A percentile compares a stretch with the other conserved stretches of the same genome.
Evolutionary conservation across 92 coral and sea anemone species (phyloP).

Genomic region (Nematostella vectensis): DNA sequence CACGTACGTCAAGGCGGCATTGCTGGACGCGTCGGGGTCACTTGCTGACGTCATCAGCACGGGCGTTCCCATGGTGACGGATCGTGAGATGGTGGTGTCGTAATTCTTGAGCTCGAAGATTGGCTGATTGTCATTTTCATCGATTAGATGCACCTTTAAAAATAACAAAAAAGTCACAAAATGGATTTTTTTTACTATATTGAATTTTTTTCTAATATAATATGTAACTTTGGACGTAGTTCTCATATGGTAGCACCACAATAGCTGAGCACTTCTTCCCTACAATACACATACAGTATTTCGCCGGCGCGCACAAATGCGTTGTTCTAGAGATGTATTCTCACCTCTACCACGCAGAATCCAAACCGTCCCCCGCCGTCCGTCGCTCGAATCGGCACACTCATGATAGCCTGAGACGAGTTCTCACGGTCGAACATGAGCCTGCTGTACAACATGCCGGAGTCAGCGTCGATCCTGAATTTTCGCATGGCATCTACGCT

Average conservation of each 20-base stretch:
- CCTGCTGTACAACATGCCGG: conserved; percentile 92
- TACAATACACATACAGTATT: too few species aligned
- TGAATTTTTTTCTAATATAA: too few species aligned
- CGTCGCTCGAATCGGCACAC: conserved; percentile 80
- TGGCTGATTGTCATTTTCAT: conserved; percentile 96
- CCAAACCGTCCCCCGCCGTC: conserved; percentile 93
- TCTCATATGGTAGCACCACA: too few species aligned
- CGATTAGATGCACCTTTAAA: conserved; percentile 58
- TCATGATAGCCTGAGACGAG: conserved; percentile 63
- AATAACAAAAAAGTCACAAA: conserved; percentile 1
- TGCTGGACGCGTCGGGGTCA: conserved; percentile 81
- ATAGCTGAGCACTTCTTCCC: too few species aligned
- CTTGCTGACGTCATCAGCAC: conserved; percentile 78
- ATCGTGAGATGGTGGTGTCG: conserved; percentile 69
- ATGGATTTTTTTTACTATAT: too few species aligned
- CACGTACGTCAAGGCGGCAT: conserved; percentile 68
- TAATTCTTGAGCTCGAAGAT: conserved; percentile 65
- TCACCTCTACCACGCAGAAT: conserved; percentile 87
- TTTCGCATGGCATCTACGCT: conserved; percentile 69
- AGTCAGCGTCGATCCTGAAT: conserved; percentile 74
- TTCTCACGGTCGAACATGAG: conserved; percentile 85
- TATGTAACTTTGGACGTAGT: too few species aligned
- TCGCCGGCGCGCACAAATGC: too few species aligned
- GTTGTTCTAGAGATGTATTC: too few species aligned
- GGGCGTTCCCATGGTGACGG: conserved; percentile 49